Conservation (phyloP, 2,797 vertebrate genomes). For the Perodicticus potto region DNA sequence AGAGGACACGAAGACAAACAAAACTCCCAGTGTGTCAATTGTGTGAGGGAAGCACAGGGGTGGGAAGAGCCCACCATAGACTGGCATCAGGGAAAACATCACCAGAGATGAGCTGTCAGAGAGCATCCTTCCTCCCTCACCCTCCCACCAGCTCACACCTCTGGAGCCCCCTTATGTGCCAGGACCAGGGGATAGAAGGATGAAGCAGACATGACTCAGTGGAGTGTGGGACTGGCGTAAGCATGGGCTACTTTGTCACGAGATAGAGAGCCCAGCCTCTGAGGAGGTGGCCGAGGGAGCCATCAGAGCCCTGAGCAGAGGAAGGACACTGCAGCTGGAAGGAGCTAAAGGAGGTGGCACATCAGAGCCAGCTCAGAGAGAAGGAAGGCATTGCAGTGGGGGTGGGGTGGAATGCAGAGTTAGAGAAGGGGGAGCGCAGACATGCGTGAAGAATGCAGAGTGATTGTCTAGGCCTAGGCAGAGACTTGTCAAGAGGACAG, state of each 20-base stretch:
- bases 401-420: not conserved
- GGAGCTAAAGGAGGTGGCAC: not conserved
- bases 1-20: not conserved
- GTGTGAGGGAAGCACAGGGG: not conserved
- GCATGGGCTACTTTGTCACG: not conserved
- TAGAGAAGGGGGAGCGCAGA: not conserved
- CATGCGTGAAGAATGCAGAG: rapidly evolving
- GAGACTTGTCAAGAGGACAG: not conserved
- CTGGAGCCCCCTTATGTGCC: not conserved
- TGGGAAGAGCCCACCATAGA: not conserved
- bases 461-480: not conserved
- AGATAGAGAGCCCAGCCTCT: not conserved
- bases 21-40: not conserved
- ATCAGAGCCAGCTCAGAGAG: not conserved
- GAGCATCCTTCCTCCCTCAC: not conserved
- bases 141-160: not conserved
- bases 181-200: not conserved
- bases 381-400: not conserved
- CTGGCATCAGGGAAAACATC: not conserved
- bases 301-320: not conserved
- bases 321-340: not conserved
- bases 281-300: not conserved
- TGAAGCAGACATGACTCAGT: not conserved
- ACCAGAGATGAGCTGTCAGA: not conserved
- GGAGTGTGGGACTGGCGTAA: not conserved